Evolutionary conservation across 2,113 vertebrate genomes (phyloP), one percentile per base, ranked within the genome.

Genomic region (Anolis carolinensis): DNA sequence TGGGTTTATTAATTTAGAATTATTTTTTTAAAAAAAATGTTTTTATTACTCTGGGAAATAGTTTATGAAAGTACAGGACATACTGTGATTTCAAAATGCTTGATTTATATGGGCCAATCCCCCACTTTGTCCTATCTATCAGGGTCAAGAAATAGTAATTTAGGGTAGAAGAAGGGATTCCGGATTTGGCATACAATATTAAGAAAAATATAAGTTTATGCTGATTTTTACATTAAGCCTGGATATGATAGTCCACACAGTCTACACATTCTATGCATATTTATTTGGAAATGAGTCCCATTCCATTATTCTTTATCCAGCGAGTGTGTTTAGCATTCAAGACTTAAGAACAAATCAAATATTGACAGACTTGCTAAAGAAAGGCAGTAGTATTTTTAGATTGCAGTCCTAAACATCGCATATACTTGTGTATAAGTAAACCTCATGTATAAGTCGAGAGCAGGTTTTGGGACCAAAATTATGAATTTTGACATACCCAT

Each of bases 61-160:
- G 82, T 48, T 67, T 71, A 1, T 9, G 44, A 83, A 67, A 44
- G 67, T 83, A 14, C 52, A 23, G 34, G 23, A 52, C 16, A 48
- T 86, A 25, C 6, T 73, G 16, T 34, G 27, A 62, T 39, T 82
- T 30, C 79, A 87, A 90, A 68, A 91, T 87, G 79, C 71, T 27
- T 79, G 20, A 6, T 0, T 0, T 82, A 70, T 16, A n/a, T 86
- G 78, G 50, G 36, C 34, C 44, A 39, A 16, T 63, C 0, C 82
- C 67, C 73, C 82, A n/a, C 52, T 79, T 88, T 63, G 44, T 86
- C 65, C 73, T 86, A 83, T 0, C 8, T 44, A 63, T 44, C 21
- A 50, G 27, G 13, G 1, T 21, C 16, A 27, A 48, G 44, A 44
- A 74, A 25, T 16, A 27, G 7, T 36, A 16, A 48, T 13, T 36